A percentile compares a stretch with the other conserved stretches of the same genome.
Conservation (phyloP, 2,888 invertebrate species). For the Phrixothrix hirtus region DNA sequence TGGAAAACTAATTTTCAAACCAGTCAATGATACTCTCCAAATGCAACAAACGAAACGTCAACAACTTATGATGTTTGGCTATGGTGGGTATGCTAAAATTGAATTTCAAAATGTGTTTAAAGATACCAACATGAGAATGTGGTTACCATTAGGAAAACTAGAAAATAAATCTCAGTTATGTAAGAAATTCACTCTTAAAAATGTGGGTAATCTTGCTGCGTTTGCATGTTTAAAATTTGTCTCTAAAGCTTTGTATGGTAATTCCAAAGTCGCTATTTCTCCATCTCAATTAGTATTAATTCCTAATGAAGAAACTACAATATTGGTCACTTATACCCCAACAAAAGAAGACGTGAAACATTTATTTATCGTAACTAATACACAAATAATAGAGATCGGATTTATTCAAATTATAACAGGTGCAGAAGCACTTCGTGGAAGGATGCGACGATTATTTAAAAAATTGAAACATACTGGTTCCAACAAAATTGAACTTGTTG, state of each 20-base stretch:
- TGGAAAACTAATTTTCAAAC: constrained; percentile 61
- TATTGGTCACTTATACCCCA: constrained; percentile 46
- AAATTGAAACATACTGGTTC: constrained; percentile 39
- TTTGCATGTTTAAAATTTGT: constrained; percentile 54
- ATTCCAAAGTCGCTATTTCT: constrained; percentile 42
- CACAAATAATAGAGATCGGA: constrained; percentile 48
- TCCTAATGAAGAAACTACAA: constrained; percentile 44
- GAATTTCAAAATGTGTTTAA: constrained; percentile 59
- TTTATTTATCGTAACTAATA: constrained; percentile 36
- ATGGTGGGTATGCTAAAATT: constrained; percentile 62
- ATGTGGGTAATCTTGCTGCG: constrained; percentile 61
- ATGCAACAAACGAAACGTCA: constrained; percentile 44
- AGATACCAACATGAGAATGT: constrained; percentile 62
- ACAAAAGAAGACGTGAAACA: constrained; percentile 45
- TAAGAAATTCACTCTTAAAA: constrained; percentile 59
- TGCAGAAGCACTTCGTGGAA: constrained; percentile 48
- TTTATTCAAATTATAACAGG: constrained; percentile 47
- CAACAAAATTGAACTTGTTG: constrained; percentile 38
- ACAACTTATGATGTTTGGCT: constrained; percentile 60
- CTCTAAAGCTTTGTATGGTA: constrained; percentile 42
- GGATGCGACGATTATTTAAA: constrained; percentile 45
- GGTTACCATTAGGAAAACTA: constrained; percentile 62
- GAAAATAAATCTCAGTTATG: constrained; percentile 55
- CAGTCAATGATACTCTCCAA: constrained; percentile 40
- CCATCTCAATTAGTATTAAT: constrained; percentile 45